Conservation (phyloP, 2,113 vertebrate genomes). For the Apodemus speciosus region DNA sequence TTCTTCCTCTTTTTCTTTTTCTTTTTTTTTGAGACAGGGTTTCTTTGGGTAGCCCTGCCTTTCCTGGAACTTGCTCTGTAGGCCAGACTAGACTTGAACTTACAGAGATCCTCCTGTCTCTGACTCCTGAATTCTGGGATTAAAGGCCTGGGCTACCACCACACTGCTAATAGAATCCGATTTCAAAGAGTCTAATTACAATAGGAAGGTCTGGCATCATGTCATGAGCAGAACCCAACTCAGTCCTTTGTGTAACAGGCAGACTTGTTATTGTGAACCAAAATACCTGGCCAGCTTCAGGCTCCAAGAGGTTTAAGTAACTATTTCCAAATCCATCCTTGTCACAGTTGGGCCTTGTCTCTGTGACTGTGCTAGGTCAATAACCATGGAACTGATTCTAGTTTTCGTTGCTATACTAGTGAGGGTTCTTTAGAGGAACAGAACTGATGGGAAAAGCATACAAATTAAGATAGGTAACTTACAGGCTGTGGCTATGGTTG, state of each 20-base stretch:
- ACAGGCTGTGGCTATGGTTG: background rate
- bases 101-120: too few relatives aligned
- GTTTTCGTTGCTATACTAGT: background rate
- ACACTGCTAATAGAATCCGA: background rate
- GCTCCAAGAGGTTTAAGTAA: background rate
- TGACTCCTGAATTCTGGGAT: too few relatives aligned
- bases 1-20: too few relatives aligned
- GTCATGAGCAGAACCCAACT: conserved; percentile 2
- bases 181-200: conserved; percentile 36
- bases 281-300: background rate
- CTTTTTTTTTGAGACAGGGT: background rate
- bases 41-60: too few relatives aligned
- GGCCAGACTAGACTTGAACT: too few relatives aligned
- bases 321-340: background rate
- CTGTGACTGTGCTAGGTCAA: background rate
- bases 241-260: background rate
- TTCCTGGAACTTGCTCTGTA: too few relatives aligned
- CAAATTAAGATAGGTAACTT: background rate
- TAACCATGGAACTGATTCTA: background rate
- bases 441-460: background rate
- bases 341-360: background rate
- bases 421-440: background rate
- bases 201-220: background rate
- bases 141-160: background rate
- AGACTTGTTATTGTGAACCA: background rate